Evolutionary conservation across 2,797 vertebrate genomes (phyloP), one percentile per base, ranked within the genome.

Genomic region (Sebastes glaucus): DNA sequence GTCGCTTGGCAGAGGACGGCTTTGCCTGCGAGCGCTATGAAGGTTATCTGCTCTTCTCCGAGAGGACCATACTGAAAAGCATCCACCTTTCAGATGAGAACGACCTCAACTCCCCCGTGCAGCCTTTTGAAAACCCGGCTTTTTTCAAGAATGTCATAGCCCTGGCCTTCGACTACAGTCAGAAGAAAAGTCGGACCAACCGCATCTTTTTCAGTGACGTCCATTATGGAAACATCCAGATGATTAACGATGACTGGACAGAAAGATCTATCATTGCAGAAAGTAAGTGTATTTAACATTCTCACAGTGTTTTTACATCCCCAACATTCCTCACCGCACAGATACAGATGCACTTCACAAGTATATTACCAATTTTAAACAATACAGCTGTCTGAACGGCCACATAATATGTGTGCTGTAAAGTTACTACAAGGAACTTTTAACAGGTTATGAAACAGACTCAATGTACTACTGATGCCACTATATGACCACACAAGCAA

Each of bases 151-250:
- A 99, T 23, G 87, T 98, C 46, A 96, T 99, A 4, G 98, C 98
- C 0, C 90, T 99, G 87, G 96, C 99, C 13, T 98, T 99, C 78
- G 98, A 99, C 92, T 99, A 98, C 85, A 95, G 95, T 57, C 97
- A 97, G 88, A 96, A 92, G 88, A 94, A 92, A 60, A 91, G 89
- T 59, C 97, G 97, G 11, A 96, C 95, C 20, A 99, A 99, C 69
- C 97, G 98, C 25, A 97, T 99, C n/a, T 99, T 99, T 93, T 99
- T 97, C 92, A 99, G 98, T 3, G 99, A 99, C 6, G 96, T 97
- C 33, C 98, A 99, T 80, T 99, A 97, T 87, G 98, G 98, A 88
- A 99, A 99, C 91, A 99, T 99, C 86, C 99, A 99, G 84, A 95
- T 98, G 86, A 97, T 99, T 82, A 97, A 97, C 30, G 99, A 99